Percentiles rank a stretch among this genome's conserved stretches.
Evolutionary conservation across 2,797 vertebrate genomes (phyloP).

Genomic region (Columba guinea): DNA sequence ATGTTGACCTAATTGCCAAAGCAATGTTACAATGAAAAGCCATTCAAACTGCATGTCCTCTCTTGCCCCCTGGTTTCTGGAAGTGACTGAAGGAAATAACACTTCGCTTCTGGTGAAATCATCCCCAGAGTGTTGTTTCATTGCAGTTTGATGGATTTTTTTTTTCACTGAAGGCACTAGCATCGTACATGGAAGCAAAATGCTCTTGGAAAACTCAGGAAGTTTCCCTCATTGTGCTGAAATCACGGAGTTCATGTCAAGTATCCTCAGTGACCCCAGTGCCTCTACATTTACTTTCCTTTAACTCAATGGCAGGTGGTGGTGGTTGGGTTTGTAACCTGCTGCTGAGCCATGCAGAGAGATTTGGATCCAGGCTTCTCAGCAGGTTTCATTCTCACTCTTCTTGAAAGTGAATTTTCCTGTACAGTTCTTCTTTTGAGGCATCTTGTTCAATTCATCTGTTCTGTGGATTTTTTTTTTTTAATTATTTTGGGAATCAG

Average conservation of each 20-base stretch:
- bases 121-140: background rate
- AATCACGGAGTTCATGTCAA: background rate
- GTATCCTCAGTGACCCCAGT: background rate
- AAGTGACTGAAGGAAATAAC: constrained; percentile 15
- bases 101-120: background rate
- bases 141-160: background rate
- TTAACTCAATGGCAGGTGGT: background rate
- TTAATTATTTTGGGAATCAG: background rate
- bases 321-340: background rate
- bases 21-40: constrained; percentile 9
- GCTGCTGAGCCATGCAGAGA: background rate
- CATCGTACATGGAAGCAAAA: background rate
- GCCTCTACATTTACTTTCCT: background rate
- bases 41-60: background rate
- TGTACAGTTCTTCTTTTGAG: background rate
- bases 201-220: background rate
- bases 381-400: background rate
- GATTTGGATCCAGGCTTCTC: background rate
- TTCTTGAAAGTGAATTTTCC: background rate
- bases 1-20: background rate
- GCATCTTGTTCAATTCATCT: background rate
- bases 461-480: background rate
- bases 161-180: background rate
- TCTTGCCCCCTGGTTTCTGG: constrained; percentile 11
- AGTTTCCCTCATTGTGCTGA: background rate